phyloP scores from a whole-genome alignment of 2,113 vertebrate genomes.

The Spilogale gracilis region DNA sequence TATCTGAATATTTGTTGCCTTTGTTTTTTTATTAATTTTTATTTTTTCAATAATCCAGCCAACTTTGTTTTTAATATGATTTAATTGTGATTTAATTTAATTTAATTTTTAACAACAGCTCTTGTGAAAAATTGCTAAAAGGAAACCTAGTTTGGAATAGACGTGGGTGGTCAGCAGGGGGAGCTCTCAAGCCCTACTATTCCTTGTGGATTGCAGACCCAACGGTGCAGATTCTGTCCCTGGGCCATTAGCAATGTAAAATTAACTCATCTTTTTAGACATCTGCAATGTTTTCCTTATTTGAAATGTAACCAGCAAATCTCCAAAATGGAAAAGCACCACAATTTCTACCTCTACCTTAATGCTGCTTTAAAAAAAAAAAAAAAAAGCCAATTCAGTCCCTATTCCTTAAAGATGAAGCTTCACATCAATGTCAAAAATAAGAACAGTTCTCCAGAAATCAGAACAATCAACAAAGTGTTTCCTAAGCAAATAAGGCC shows the following conservation, averaged over 20 bases:
- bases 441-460: constrained; percentile 1
- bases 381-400: not conserved
- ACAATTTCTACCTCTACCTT: not conserved
- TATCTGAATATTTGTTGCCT: not conserved
- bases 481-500: not conserved
- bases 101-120: not conserved
- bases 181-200: not conserved
- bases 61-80: not conserved
- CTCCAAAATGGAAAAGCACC: not conserved
- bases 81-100: not conserved
- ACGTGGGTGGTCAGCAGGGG: not conserved
- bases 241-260: not conserved
- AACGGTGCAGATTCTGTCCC: not conserved
- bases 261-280: not conserved
- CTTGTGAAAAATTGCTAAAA: not conserved
- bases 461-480: not conserved
- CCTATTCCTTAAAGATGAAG: not conserved
- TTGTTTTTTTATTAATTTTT: constrained; percentile 22
- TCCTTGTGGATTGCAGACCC: not conserved
- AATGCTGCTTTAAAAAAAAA: not conserved
- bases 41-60: no score
- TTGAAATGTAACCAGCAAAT: constrained; percentile 31
- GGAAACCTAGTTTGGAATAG: not conserved
- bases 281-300: not conserved
- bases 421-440: not conserved